Percentiles rank a stretch among this genome's conserved stretches.
Conservation (phyloP, 2,888 invertebrate genomes). For the Hyppa rectilinea region DNA sequence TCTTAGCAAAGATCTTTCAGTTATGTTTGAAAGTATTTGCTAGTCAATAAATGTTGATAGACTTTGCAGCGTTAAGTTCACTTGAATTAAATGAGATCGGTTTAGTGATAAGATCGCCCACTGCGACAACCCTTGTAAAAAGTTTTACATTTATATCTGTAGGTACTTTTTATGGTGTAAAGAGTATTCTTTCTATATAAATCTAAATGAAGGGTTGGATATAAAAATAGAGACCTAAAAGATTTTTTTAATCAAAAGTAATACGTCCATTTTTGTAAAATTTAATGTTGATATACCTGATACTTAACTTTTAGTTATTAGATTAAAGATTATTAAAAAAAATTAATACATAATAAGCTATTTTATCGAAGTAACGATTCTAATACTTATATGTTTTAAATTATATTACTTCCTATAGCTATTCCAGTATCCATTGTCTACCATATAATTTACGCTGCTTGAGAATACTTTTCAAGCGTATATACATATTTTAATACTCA, state of each 20-base stretch:
- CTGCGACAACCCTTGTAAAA: no score
- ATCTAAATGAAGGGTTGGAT: background rate
- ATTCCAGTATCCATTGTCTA: slow-evolving; percentile 29
- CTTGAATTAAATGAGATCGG: background rate
- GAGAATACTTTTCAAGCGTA: slow-evolving; percentile 21
- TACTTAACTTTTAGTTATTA: background rate
- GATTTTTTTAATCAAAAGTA: background rate
- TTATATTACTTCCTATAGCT: background rate
- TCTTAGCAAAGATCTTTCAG: background rate
- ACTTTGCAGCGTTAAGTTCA: background rate
- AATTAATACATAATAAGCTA: no score
- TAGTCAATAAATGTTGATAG: background rate
- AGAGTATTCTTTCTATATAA: no score
- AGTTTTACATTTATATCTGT: no score
- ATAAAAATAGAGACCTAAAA: background rate
- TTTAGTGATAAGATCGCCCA: no score
- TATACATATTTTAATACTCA: slow-evolving; percentile 39
- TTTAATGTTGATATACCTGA: background rate
- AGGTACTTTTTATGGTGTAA: no score
- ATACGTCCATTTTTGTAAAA: background rate
- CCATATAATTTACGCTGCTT: slow-evolving; percentile 14
- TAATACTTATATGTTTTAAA: background rate
- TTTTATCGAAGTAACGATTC: background rate
- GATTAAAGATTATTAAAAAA: no score
- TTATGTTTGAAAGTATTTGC: background rate